A percentile compares a stretch with the other conserved stretches of the same genome.
These are phyloP conservation scores for Aplysia californica DNA, from an alignment of 1,140 invertebrate species.

Conservation along the genomic window DNA sequence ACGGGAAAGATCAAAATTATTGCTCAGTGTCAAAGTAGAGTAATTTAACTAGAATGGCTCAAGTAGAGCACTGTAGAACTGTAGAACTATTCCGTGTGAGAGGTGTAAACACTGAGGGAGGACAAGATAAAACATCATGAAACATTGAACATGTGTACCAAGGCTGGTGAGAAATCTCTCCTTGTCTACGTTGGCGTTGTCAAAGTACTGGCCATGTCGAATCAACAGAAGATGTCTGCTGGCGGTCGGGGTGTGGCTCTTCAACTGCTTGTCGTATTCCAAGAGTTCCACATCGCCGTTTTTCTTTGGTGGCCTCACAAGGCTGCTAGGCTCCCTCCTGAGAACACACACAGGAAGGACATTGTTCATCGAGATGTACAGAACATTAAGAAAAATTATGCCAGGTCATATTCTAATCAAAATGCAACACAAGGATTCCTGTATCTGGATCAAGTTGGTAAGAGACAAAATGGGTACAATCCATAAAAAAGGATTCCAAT, in stretches of 20 bases:
- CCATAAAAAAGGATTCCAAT: background rate
- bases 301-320: conserved; percentile 75
- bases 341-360: conserved; percentile 31
- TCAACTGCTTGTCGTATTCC: conserved; percentile 47
- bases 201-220: conserved; percentile 94
- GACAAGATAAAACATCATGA: too few species aligned
- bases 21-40: too few species aligned
- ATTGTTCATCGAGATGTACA: too few species aligned
- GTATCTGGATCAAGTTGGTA: background rate
- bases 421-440: background rate
- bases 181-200: conserved; percentile 78
- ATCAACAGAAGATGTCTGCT: conserved; percentile 89
- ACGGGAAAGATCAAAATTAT: too few species aligned
- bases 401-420: background rate
- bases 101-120: too few species aligned
- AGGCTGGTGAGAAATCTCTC: conserved; percentile 83
- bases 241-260: conserved; percentile 75
- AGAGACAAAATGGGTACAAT: background rate
- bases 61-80: too few species aligned
- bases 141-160: too few species aligned
- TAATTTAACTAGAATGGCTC: too few species aligned
- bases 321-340: conserved; percentile 79
- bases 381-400: too few species aligned
- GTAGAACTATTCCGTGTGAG: too few species aligned
- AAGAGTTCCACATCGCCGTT: conserved; percentile 58